Base-by-base conservation (phyloP, 2,113 vertebrate species). In the Gallinago undulata region DNA sequence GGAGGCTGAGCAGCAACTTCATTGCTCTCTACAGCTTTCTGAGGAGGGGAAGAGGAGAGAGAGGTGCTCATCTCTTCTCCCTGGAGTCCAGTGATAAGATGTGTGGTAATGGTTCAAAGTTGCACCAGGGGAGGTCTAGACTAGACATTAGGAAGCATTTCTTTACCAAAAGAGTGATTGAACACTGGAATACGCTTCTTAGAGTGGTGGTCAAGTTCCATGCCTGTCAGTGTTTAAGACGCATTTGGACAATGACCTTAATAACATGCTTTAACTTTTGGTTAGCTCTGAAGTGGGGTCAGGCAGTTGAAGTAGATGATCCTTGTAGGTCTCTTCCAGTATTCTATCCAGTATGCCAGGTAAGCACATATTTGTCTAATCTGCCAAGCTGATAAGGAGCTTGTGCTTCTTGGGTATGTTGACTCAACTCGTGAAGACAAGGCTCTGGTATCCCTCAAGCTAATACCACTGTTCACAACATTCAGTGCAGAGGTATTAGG, bases 71-170 rank as follows among this genome's bases (percentile, higher is more conserved):
- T 6, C 37, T 81, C 31, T 50, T 68, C 45, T 76, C 13, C 13
- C 30, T 13, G 1, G 8, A 4, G 53, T 47, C 14, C 28, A 30
- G 47, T 11, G 37, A 39, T 3, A 62, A 17, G 24, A 64, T 0
- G 0, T 1, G 0, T 35, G 27, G 50, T 27, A 90, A 43, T 6
- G 1, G 22, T 43, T 78, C 13, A 37, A 57, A 90, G 31, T 2
- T 33, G 31, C 4, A 3, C 9, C 8, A 84, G 50, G 18, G 9
- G 18, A 50, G 12, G 43, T 51, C 5, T 23, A 66, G 50, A 22
- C 18, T 23, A 27, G 41, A 50, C 14, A 25, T 51, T 21, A 59
- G 64, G 31, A 64, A 50, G 8, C 7, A 43, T 57, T 78, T 84
- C 9, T 72, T 72, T 64, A 28, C 27, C 0, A 0, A 70, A 14